phyloP scores from a whole-genome alignment of 2,113 vertebrate genomes.

The Pelecanus crispus region DNA sequence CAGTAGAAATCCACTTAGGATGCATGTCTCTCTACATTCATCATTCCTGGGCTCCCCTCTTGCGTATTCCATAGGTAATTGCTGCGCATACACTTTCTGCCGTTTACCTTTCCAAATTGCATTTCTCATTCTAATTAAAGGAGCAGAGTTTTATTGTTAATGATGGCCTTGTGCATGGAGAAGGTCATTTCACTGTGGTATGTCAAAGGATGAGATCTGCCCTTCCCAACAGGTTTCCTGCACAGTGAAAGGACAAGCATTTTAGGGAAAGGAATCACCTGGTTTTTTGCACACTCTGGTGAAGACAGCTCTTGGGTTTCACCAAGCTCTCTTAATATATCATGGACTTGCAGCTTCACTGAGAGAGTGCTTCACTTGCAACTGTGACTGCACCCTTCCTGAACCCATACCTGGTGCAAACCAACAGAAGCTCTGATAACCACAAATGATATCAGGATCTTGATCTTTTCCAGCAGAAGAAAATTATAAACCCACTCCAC shows the following conservation, averaged over 20 bases:
- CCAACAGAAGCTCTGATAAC: not conserved
- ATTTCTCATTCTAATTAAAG: constrained; percentile 8
- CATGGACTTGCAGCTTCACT: not conserved
- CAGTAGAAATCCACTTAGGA: not conserved
- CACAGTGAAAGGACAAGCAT: not conserved
- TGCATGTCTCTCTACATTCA: not conserved
- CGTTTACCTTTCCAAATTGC: not conserved
- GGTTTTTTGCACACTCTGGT: fast-evolving
- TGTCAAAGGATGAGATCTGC: not conserved
- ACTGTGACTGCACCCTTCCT: not conserved
- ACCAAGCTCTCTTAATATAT: not conserved
- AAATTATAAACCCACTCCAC: not conserved
- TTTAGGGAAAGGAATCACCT: not conserved
- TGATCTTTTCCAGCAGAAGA: not conserved
- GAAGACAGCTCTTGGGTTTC: not conserved
- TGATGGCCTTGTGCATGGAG: not conserved
- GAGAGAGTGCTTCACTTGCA: not conserved
- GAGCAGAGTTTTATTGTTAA: not conserved
- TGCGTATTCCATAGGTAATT: not conserved
- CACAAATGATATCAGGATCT: not conserved
- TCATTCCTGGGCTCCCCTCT: not conserved
- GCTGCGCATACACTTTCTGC: not conserved
- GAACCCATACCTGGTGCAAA: not conserved
- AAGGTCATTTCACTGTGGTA: not conserved
- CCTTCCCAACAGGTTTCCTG: not conserved